Base-by-base conservation (phyloP, 2,113 vertebrate genomes). In the Osmerus eperlanus region DNA sequence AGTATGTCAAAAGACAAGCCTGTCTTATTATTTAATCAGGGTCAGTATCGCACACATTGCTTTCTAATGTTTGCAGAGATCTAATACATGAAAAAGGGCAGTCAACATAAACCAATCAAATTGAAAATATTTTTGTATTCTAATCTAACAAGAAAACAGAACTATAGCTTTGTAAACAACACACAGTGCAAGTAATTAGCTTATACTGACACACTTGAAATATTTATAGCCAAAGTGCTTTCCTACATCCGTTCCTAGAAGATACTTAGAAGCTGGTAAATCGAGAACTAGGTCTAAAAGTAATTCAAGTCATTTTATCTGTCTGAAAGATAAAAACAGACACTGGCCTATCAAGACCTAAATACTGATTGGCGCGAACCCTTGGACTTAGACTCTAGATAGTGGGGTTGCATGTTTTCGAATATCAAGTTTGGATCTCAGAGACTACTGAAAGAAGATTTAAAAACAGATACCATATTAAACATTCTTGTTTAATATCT, bases 101-200 rank as follows among this genome's bases (percentile, higher is more conserved):
- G 25, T 68, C 54, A 70, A 63, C 6, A 63, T 2, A 52, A 19
- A 60, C 41, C 3, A 64, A 67, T 28, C 29, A 54, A 36, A 70
- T 4, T 52, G 1, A 32, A 61, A 28, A 41, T 58, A 32, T 1
- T 62, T 16, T 15, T 61, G 65, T 4, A 65, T 19, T 19, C 21
- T n/a, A 54, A 8, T 15, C 21, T 12, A 53, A 41, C 64, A 14
- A 8, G 5, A 4, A 60, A 12, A 3, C 3, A 47, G 51, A 29
- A 25, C 7, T 51, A 54, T 23, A 3, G 36, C 18, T 25, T 54
- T 71, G 51, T 28, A 28, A 32, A 56, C 67, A 29, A 21, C 47
- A 14, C 41, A 65, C 28, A 71, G 23, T 29, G 25, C 21, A 16
- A 55, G 23, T 25, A 63, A 55, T 59, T n/a, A 70, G n/a, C 51